phyloP scores from a whole-genome alignment of 2,888 invertebrate species.

The Cephus rjabovi region DNA sequence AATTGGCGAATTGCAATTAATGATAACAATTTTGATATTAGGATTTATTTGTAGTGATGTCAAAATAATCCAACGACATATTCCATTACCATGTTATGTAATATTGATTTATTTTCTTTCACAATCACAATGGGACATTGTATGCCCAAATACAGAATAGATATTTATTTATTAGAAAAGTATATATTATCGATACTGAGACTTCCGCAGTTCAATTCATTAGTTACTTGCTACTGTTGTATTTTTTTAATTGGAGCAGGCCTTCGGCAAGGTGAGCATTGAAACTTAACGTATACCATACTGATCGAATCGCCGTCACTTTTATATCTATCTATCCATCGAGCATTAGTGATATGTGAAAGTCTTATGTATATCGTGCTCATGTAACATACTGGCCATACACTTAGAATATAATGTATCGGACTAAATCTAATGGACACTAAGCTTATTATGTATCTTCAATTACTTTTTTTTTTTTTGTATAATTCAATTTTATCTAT shows the following conservation, averaged over 20 bases:
- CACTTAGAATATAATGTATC: too few species aligned
- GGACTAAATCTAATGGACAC: too few species aligned
- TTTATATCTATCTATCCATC: background rate
- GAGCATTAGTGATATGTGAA: background rate
- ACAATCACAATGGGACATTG: slow-evolving; percentile 47
- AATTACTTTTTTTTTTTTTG: too few species aligned
- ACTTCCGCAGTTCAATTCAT: background rate
- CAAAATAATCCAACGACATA: background rate
- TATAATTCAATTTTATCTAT: too few species aligned
- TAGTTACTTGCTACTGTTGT: slow-evolving; percentile 13
- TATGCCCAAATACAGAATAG: slow-evolving; percentile 42
- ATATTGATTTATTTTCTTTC: slow-evolving; percentile 37
- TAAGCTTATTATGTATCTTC: too few species aligned
- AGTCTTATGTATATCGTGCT: background rate
- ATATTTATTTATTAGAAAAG: slow-evolving; percentile 56
- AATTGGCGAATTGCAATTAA: background rate
- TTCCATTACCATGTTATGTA: background rate
- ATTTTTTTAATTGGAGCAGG: slow-evolving; percentile 40
- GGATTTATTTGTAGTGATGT: background rate
- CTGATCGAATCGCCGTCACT: background rate
- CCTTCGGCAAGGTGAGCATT: slow-evolving; percentile 38
- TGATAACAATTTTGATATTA: background rate
- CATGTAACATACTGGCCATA: background rate
- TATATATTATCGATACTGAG: slow-evolving; percentile 32
- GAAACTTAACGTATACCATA: slow-evolving; percentile 4